A percentile compares a stretch with the other conserved stretches of the same genome.
These are phyloP conservation scores for Calonectris borealis DNA, from an alignment of 2,113 vertebrate genomes.

Conservation along the genomic window DNA sequence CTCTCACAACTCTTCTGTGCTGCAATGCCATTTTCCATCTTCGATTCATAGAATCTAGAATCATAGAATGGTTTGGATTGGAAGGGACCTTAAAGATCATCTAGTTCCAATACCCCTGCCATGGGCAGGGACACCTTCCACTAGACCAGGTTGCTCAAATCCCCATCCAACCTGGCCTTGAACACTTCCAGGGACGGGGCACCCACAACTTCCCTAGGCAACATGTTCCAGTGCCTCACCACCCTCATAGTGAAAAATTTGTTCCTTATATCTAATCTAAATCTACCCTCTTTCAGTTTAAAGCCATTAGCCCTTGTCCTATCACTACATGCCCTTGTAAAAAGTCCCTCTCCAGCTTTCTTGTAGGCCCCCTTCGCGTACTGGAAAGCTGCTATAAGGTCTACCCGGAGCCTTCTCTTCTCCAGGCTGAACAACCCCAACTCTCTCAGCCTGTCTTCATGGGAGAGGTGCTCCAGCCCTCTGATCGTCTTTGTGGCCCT, in stretches of 20 bases:
- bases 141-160: not conserved
- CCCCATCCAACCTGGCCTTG: not conserved
- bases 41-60: not conserved
- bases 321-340: not conserved
- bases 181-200: not conserved
- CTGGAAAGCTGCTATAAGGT: not conserved
- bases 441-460: not conserved
- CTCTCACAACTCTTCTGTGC: not conserved
- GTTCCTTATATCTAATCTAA: not conserved
- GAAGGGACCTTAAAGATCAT: not conserved
- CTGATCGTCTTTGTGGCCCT: not conserved
- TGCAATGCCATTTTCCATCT: not conserved
- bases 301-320: not conserved
- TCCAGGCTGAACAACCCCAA: not conserved
- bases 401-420: not conserved
- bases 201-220: not conserved
- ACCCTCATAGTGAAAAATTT: not conserved
- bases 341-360: not conserved
- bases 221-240: not conserved
- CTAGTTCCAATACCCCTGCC: not conserved
- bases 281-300: not conserved
- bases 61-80: not conserved
- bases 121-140: not conserved
- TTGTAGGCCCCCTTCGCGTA: not conserved
- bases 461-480: not conserved